Percentiles rank a stretch among this genome's conserved stretches.
phyloP scores from a whole-genome alignment of 2,888 invertebrate genomes.

The Cordilura impudica region DNA sequence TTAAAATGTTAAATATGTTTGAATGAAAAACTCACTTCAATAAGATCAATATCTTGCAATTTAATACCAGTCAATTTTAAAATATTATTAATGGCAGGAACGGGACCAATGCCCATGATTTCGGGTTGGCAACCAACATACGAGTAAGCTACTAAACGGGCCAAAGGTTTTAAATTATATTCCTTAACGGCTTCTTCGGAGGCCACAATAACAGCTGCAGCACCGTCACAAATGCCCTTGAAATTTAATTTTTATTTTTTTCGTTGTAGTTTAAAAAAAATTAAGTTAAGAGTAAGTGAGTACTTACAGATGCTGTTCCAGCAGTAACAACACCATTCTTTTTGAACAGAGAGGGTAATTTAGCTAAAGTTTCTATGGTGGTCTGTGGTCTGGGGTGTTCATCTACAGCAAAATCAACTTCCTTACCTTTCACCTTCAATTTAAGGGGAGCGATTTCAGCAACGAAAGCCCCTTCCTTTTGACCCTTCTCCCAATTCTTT shows the following conservation, averaged over 20 bases:
- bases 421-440: slow-evolving; percentile 89
- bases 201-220: slow-evolving; percentile 93
- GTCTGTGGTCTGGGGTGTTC: slow-evolving; percentile 88
- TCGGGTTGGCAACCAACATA: slow-evolving; percentile 96
- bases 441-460: slow-evolving; percentile 92
- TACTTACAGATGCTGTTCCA: slow-evolving; percentile 91
- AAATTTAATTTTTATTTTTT: slow-evolving; percentile 9
- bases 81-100: slow-evolving; percentile 92
- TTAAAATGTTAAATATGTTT: neutral
- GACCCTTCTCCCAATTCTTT: slow-evolving; percentile 90
- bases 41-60: slow-evolving; percentile 91
- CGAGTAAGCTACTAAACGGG: slow-evolving; percentile 94
- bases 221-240: slow-evolving; percentile 92
- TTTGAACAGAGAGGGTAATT: slow-evolving; percentile 93
- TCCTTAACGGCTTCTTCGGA: slow-evolving; percentile 92
- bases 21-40: slow-evolving; percentile 84
- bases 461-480: slow-evolving; percentile 92
- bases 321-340: slow-evolving; percentile 96
- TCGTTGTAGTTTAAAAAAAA: too few relatives aligned
- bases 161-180: slow-evolving; percentile 91
- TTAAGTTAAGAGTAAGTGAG: too few relatives aligned
- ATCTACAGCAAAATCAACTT: slow-evolving; percentile 88
- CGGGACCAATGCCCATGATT: slow-evolving; percentile 99
- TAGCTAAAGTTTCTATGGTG: slow-evolving; percentile 89
- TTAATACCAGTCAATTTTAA: slow-evolving; percentile 88